phyloP scores from a whole-genome alignment of 2,113 vertebrate species.

The Rhea americana region DNA sequence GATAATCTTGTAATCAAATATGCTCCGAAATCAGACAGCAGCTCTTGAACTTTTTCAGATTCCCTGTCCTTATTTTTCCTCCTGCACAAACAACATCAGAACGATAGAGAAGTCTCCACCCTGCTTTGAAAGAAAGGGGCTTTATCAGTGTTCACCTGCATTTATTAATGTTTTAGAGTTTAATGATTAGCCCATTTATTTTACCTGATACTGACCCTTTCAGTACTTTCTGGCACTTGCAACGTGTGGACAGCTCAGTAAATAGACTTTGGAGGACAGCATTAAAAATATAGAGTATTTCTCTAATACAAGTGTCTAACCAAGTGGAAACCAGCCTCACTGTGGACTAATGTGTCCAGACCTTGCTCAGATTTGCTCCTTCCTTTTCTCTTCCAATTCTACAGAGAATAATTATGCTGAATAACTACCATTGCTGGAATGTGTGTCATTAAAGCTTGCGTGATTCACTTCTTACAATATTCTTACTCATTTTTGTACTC shows the following conservation, averaged over 20 bases:
- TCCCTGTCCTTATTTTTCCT: not conserved
- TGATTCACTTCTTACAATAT: not conserved
- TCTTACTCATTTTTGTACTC: not conserved
- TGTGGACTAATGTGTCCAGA: not conserved
- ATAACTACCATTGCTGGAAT: not conserved
- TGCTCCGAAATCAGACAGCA: not conserved
- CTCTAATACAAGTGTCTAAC: not conserved
- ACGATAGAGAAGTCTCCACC: not conserved
- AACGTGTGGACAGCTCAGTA: not conserved
- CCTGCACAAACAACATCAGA: not conserved
- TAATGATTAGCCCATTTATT: not conserved
- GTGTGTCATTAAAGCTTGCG: not conserved
- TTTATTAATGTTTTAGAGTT: not conserved
- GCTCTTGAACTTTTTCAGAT: not conserved
- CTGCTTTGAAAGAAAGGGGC: not conserved
- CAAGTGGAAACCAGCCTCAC: not conserved
- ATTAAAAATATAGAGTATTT: not conserved
- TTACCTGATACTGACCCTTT: not conserved
- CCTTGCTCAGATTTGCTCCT: not conserved
- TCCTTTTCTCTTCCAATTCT: not conserved
- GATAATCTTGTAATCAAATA: not conserved
- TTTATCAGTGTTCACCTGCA: not conserved
- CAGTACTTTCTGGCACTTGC: not conserved
- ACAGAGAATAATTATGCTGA: not conserved
- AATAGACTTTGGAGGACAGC: not conserved